Percentiles rank a stretch among this genome's conserved stretches.
Evolutionary conservation across 1,140 invertebrate species (phyloP).

Genomic region (Drosophila parvula): DNA sequence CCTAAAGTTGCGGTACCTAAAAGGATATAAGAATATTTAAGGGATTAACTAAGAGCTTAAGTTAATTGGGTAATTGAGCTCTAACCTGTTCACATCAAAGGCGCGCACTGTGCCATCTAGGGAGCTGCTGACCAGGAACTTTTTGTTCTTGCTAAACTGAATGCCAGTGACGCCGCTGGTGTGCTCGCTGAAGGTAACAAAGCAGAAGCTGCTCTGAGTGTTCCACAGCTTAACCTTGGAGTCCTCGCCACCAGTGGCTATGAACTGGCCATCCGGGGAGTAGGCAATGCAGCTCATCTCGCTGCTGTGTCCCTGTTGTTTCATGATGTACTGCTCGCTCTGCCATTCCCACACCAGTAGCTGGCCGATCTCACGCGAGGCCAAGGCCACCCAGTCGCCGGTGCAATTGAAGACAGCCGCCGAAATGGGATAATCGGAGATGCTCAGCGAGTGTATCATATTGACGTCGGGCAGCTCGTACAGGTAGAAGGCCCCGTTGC

Average conservation of each 20-base stretch:
- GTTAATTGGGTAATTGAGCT: conserved; percentile 77
- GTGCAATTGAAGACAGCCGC: conserved; percentile 92
- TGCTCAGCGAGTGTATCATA: conserved; percentile 95
- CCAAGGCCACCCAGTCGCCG: conserved; percentile 98
- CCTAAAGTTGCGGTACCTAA: conserved; percentile 95
- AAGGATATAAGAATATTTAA: background rate
- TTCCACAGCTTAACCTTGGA: conserved; percentile 99
- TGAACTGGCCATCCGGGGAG: conserved; percentile 94
- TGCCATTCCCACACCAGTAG: conserved; percentile 99
- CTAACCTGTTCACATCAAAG: conserved; percentile 92
- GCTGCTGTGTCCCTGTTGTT: conserved; percentile 97
- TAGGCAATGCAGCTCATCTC: conserved; percentile 95
- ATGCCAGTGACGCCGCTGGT: conserved; percentile 91
- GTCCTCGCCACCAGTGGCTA: conserved; percentile 97
- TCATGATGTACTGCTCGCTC: conserved; percentile 98
- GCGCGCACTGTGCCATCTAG: conserved; percentile 98
- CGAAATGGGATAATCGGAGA: conserved; percentile 92
- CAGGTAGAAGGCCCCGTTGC: conserved; percentile 93
- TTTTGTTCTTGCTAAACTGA: conserved; percentile 94
- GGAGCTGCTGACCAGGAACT: conserved; percentile 95
- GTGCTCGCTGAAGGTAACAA: conserved; percentile 97
- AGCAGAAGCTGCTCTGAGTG: conserved; percentile 94
- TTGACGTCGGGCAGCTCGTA: conserved; percentile 97
- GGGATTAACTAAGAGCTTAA: conserved; percentile 71
- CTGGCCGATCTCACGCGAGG: conserved; percentile 93